Conservation (phyloP, 2,888 invertebrate species). For the Bimastos eiseni region DNA sequence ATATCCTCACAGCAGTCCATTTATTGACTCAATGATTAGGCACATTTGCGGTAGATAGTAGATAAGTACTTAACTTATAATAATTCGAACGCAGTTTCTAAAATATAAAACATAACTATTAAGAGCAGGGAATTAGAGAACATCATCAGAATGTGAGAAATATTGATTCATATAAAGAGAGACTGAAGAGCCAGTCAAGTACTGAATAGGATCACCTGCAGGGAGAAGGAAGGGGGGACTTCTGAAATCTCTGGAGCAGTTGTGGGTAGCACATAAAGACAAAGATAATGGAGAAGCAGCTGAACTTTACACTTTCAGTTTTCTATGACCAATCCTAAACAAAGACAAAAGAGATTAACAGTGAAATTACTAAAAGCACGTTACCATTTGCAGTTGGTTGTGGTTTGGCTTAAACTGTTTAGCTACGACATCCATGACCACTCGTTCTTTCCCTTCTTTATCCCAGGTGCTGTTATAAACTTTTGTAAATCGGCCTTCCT, state of each 20-base stretch:
- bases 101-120: background rate
- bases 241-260: no score
- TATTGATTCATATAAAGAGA: no score
- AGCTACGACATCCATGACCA: conserved; percentile 26
- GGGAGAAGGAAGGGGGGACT: no score
- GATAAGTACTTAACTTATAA: background rate
- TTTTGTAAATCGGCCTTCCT: conserved; percentile 36
- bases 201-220: no score
- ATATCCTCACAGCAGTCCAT: background rate
- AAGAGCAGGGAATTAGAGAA: background rate
- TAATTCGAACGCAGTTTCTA: background rate
- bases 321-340: no score
- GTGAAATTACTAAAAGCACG: background rate
- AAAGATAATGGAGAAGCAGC: no score
- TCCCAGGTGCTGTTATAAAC: conserved; percentile 34
- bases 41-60: background rate
- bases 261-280: no score
- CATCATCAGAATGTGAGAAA: background rate
- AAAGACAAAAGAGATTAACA: background rate
- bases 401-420: conserved; percentile 27
- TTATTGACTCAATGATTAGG: background rate
- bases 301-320: no score
- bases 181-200: no score
- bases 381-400: conserved; percentile 22
- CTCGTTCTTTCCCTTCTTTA: conserved; percentile 27